phyloP scores from a whole-genome alignment of 2,797 vertebrate species.

The Knipowitschia caucasica region DNA sequence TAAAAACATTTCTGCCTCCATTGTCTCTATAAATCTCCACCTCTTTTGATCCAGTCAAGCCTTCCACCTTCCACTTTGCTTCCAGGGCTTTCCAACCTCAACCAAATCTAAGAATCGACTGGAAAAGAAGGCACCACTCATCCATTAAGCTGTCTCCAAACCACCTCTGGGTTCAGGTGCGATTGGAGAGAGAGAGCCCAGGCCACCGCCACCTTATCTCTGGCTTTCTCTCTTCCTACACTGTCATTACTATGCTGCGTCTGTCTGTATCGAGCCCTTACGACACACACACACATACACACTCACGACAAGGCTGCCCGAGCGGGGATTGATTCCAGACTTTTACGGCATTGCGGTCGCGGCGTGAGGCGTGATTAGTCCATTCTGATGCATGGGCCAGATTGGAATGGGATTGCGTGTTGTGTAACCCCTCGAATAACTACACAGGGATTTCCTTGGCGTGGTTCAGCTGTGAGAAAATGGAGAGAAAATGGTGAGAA shows the following conservation, averaged over 20 bases:
- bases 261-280: slow-evolving; percentile 38
- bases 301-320: slow-evolving; percentile 4
- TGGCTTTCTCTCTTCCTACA: slow-evolving; percentile 24
- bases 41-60: slow-evolving; percentile 9
- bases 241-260: slow-evolving; percentile 48
- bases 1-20: neutral
- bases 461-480: neutral
- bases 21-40: neutral
- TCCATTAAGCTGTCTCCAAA: slow-evolving; percentile 43
- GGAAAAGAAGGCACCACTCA: slow-evolving; percentile 24
- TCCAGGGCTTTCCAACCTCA: neutral
- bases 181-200: slow-evolving; percentile 25
- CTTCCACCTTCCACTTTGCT: no score
- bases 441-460: neutral
- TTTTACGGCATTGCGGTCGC: slow-evolving; percentile 7
- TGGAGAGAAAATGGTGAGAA: neutral
- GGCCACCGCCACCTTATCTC: slow-evolving; percentile 32
- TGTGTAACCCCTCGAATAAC: neutral
- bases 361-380: neutral
- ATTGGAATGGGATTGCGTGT: slow-evolving; percentile 5
- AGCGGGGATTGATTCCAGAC: slow-evolving; percentile 1
- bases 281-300: slow-evolving; percentile 15
- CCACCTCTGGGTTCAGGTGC: slow-evolving; percentile 30
- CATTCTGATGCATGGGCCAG: neutral
- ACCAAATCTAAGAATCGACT: slow-evolving; percentile 10